phyloP scores from a whole-genome alignment of 2,797 vertebrate genomes.

The Spea hammondii region DNA sequence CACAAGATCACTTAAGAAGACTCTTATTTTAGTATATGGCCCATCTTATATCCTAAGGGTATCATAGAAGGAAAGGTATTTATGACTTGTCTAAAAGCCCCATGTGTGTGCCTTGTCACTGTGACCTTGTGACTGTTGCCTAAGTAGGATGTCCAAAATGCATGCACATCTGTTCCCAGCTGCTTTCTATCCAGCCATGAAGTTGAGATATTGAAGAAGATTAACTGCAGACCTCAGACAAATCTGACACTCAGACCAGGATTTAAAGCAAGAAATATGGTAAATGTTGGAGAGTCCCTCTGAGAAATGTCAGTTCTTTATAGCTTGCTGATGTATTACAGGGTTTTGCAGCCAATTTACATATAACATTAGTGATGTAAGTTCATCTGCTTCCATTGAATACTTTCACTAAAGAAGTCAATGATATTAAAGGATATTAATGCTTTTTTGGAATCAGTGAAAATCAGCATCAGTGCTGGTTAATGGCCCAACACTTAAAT shows the following conservation, averaged over 20 bases:
- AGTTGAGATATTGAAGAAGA: conserved; percentile 33
- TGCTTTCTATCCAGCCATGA: conserved; percentile 40
- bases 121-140: conserved; percentile 14
- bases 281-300: conserved; percentile 60
- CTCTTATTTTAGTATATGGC: not conserved
- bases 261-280: conserved; percentile 60
- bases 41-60: conserved; percentile 3
- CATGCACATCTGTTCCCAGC: conserved; percentile 29
- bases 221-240: conserved; percentile 48
- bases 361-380: not conserved
- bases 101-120: conserved; percentile 1
- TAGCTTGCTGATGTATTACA: conserved; percentile 59
- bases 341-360: conserved; percentile 10
- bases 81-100: conserved; percentile 11
- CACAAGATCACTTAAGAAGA: conserved; percentile 9
- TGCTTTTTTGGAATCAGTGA: no score
- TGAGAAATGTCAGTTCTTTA: conserved; percentile 58
- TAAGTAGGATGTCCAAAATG: conserved; percentile 10
- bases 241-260: conserved; percentile 54
- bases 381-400: not conserved
- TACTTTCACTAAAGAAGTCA: not conserved
- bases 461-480: no score
- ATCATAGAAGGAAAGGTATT: conserved; percentile 15
- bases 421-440: no score
- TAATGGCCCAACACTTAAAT: no score